These are phyloP conservation scores for Pyrgilauda ruficollis DNA, from an alignment of 2,113 vertebrate species.

Conservation along the genomic window DNA sequence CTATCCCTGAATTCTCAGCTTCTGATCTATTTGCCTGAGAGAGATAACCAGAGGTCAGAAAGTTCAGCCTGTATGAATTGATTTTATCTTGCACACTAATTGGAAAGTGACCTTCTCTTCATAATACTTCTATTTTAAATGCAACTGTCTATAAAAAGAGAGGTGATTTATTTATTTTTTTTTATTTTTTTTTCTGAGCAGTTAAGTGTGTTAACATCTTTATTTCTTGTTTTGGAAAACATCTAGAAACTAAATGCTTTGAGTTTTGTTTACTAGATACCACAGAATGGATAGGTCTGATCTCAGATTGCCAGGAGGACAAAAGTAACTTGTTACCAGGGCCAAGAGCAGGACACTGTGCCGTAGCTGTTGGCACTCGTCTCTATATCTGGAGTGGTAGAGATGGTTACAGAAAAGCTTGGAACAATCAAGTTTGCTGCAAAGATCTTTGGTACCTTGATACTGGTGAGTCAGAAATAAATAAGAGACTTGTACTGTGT, in stretches of 20 bases:
- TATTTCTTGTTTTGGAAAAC: conserved; percentile 11
- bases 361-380: conserved; percentile 86
- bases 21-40: neutral
- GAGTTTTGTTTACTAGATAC: conserved; percentile 79
- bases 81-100: neutral
- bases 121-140: neutral
- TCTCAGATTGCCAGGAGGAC: conserved; percentile 82
- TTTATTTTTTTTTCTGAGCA: neutral
- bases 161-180: neutral
- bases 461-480: conserved; percentile 83
- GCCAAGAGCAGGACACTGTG: conserved; percentile 91
- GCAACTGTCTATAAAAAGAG: neutral
- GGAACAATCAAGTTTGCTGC: conserved; percentile 97
- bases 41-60: neutral
- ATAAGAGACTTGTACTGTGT: neutral
- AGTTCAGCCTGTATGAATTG: neutral
- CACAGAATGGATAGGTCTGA: conserved; percentile 82
- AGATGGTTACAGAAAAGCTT: conserved; percentile 91
- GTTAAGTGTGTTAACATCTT: neutral
- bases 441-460: conserved; percentile 99
- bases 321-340: conserved; percentile 79
- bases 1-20: neutral
- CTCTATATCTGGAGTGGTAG: conserved; percentile 96
- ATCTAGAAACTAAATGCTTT: neutral
- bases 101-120: neutral